Evolutionary conservation across 1,140 invertebrate genomes (phyloP), one percentile per base, ranked within the genome.

Genomic region (Monomorium pharaonis): DNA sequence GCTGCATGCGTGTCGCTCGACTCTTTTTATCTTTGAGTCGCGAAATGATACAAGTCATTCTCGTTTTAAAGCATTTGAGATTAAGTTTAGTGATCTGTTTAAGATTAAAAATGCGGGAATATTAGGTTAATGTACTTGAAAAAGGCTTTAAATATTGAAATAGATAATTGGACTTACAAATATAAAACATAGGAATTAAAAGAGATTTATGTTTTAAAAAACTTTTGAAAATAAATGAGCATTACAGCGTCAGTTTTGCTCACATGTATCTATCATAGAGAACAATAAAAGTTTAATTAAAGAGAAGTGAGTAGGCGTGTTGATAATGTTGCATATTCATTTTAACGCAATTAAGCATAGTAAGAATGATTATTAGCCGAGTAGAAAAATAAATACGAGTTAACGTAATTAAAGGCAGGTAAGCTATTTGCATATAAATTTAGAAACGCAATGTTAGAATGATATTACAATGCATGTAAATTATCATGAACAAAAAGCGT

Each of bases 271-370:
- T 60, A 21, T n/a, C 30, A 49, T 14, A 54, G 44, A 56, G 27
- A 76, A n/a, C n/a, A 54, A 54, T 62, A 62, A 9, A 77, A 30
- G 16, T 47, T 44, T 77, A 37, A 77, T 62, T 30, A 62, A 76
- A n/a, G 30, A 51, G 33, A 74, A 74, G 21, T 58, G 21, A 60
- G 9, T 75, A 76, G 33, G 18, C 44, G 10, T 21, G 37, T 60
- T 44, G 54, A 60, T 44, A 54, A 76, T 44, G 3, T 60, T 76
- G 72, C 56, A 76, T 27, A 76, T 76, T 60, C 10, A 14, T 74
- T 37, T n/a, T 42, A 58, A 76, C 24, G 3, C 24, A 62, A 62
- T 77, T 77, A 62, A 44, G 37, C 9, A n/a, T 44, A 62, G 10
- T 77, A 47, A 24, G 42, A 9, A 62, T n/a, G n/a, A 24, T 27